Evolutionary conservation across 2,113 vertebrate genomes (phyloP).

Genomic region (Gambusia affinis): DNA sequence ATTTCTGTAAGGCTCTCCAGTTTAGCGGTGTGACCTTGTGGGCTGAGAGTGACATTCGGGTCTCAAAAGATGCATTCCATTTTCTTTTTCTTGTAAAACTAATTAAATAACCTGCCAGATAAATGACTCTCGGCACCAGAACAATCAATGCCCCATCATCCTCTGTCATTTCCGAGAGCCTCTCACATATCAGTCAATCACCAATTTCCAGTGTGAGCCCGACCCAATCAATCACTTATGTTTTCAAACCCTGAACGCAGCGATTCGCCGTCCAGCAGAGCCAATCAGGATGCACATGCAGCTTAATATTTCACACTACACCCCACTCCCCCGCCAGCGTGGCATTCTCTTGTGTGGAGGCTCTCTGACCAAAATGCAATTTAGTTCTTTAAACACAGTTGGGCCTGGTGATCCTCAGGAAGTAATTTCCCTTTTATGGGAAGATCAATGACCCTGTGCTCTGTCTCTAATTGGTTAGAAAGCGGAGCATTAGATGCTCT

Average conservation of each 20-base stretch:
- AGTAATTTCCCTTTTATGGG: conserved; percentile 63
- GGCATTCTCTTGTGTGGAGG: conserved; percentile 25
- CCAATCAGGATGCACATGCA: conserved; percentile 11
- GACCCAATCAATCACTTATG: neutral
- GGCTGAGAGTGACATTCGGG: conserved; percentile 18
- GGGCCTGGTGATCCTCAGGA: conserved; percentile 48
- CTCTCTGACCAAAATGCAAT: conserved; percentile 29
- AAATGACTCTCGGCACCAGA: neutral
- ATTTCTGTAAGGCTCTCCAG: neutral
- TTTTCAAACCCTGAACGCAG: neutral
- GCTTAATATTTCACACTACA: conserved; percentile 21
- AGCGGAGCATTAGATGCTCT: conserved; percentile 50
- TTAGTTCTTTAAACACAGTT: conserved; percentile 59
- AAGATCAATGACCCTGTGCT: conserved; percentile 60
- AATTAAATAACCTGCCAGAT: neutral
- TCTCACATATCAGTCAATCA: neutral
- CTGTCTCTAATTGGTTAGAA: conserved; percentile 64
- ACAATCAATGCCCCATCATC: neutral
- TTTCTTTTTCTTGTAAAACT: neutral
- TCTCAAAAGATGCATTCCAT: neutral
- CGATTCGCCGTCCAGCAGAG: neutral
- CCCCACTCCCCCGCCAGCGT: conserved; percentile 7
- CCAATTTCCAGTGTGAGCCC: neutral
- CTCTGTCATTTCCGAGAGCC: neutral
- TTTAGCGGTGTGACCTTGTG: conserved; percentile 22